Evolutionary conservation across 1,140 invertebrate genomes (phyloP).

Genomic region (Thaumatotibia leucotreta): DNA sequence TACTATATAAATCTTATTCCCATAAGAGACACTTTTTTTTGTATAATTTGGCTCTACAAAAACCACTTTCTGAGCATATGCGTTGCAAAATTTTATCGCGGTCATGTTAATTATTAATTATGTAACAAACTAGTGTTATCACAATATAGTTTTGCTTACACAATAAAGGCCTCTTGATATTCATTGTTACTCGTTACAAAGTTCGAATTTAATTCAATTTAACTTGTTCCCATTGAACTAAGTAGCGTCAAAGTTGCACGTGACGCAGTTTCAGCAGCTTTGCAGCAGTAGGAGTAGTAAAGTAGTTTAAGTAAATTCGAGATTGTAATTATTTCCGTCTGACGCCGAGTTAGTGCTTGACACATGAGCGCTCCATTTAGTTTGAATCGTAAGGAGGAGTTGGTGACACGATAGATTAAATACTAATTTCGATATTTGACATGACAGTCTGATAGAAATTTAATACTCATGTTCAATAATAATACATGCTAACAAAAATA

Average conservation of each 20-base stretch:
- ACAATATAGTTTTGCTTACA: too few relatives aligned
- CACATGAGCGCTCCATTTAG: constrained; percentile 28
- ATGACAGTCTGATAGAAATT: not conserved
- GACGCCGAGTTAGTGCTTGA: constrained; percentile 29
- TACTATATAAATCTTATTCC: too few relatives aligned
- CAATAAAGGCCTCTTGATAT: not conserved
- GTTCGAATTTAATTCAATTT: not conserved
- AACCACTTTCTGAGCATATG: too few relatives aligned
- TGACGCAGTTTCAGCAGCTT: not conserved
- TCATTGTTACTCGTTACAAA: not conserved
- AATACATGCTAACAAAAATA: too few relatives aligned
- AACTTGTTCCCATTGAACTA: not conserved
- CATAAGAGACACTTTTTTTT: too few relatives aligned
- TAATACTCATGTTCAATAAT: too few relatives aligned
- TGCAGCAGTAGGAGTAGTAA: constrained; percentile 14
- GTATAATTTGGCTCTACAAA: too few relatives aligned
- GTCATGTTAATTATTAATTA: too few relatives aligned
- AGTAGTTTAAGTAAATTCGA: constrained; percentile 26
- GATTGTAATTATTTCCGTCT: constrained; percentile 27
- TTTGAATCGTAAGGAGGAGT: constrained; percentile 19
- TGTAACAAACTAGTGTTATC: too few relatives aligned
- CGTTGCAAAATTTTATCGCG: too few relatives aligned
- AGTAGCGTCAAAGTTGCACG: not conserved
- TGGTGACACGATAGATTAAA: constrained; percentile 35
- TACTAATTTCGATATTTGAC: not conserved